phyloP scores from a whole-genome alignment of 2,888 invertebrate species.

The Noctua janthina region DNA sequence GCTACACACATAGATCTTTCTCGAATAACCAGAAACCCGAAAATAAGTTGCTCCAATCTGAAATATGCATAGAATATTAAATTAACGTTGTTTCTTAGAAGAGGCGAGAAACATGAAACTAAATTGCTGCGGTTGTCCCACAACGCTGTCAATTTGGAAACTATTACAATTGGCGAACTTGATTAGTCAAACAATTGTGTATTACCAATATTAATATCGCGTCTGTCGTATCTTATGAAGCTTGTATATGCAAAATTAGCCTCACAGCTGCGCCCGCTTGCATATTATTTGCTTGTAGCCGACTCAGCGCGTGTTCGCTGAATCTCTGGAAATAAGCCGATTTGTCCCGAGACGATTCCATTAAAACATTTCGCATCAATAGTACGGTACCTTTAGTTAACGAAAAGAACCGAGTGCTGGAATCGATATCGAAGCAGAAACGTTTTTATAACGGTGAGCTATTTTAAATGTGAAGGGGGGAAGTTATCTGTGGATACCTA shows the following conservation, averaged over 20 bases:
- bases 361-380: constrained; percentile 55
- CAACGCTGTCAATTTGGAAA: constrained; percentile 38
- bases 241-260: constrained; percentile 74
- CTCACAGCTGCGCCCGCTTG: constrained; percentile 72
- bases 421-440: constrained; percentile 33
- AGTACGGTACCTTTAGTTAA: constrained; percentile 49
- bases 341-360: constrained; percentile 60
- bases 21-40: constrained; percentile 19
- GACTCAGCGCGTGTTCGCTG: constrained; percentile 64
- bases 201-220: constrained; percentile 63
- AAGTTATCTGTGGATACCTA: constrained; percentile 24
- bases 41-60: constrained; percentile 26
- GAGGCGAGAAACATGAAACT: constrained; percentile 29
- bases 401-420: constrained; percentile 30
- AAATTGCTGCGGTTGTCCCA: constrained; percentile 40
- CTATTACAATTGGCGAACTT: constrained; percentile 44
- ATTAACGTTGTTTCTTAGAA: constrained; percentile 23
- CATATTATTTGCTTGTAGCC: constrained; percentile 72
- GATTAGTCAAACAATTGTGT: constrained; percentile 52
- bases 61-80: constrained; percentile 38
- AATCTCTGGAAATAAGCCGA: constrained; percentile 71
- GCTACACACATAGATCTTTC: constrained; percentile 33
- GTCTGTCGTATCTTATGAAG: constrained; percentile 65
- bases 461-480: constrained; percentile 23
- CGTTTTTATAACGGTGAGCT: constrained; percentile 30